A percentile compares a stretch with the other conserved stretches of the same genome.
Evolutionary conservation across 92 coral and sea anemone genomes (phyloP).

Genomic region (Porites cylindrica): DNA sequence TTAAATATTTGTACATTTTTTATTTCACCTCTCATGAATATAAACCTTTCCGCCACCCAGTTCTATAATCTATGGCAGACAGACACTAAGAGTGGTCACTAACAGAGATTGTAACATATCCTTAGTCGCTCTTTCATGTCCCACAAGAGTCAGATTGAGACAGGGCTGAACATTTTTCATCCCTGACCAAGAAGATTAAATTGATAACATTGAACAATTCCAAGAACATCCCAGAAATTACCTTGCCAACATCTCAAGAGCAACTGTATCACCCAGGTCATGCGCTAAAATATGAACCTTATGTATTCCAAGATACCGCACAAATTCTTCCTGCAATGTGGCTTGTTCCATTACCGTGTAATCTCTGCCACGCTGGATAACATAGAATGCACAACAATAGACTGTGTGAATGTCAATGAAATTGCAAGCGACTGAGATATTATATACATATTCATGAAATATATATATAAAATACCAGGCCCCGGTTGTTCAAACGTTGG

Average conservation of each 20-base stretch:
- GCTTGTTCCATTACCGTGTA: slow-evolving; percentile 95
- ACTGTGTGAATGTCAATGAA: background rate
- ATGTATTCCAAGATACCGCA: slow-evolving; percentile 67
- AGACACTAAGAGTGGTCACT: no score
- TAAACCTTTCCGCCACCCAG: no score
- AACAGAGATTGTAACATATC: no score
- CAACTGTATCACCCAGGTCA: slow-evolving; percentile 98
- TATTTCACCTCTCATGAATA: no score
- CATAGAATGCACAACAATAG: background rate
- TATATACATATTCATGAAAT: background rate
- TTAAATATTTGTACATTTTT: no score
- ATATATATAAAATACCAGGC: no score
- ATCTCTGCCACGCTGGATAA: slow-evolving; percentile 57
- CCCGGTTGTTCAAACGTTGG: no score
- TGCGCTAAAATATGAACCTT: slow-evolving; percentile 87
- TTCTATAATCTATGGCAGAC: no score
- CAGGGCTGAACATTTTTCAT: no score
- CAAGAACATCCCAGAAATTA: background rate
- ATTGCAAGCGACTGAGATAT: background rate
- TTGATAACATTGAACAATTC: background rate
- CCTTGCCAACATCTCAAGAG: slow-evolving; percentile 96
- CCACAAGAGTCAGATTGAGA: no score
- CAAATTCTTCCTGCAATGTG: slow-evolving; percentile 76
- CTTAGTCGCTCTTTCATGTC: no score
- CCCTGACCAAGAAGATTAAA: background rate